Evolutionary conservation across 2,888 invertebrate species (phyloP).

Genomic region (Parascotia fuliginaria): DNA sequence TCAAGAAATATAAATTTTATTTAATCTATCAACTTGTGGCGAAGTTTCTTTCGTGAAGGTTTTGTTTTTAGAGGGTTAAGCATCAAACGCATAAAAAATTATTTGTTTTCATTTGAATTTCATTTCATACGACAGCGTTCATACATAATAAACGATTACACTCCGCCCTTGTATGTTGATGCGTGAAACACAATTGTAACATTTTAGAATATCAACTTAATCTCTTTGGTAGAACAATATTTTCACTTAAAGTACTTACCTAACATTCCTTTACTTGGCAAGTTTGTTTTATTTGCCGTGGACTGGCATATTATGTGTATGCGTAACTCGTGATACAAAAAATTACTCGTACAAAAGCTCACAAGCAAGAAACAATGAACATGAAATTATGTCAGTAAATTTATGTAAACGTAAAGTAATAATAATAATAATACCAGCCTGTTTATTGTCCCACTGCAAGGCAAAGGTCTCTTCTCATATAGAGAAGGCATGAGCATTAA

Average conservation of each 20-base stretch:
- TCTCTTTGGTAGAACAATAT: constrained; percentile 2
- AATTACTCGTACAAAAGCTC: too few species aligned
- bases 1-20: neutral
- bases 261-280: neutral
- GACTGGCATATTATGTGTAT: too few species aligned
- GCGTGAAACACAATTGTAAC: constrained; percentile 13
- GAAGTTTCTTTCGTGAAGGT: neutral
- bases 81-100: constrained; percentile 74
- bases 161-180: constrained; percentile 18
- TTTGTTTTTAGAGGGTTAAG: constrained; percentile 54
- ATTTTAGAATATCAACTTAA: constrained; percentile 11
- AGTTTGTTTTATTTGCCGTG: too few species aligned
- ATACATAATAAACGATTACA: constrained; percentile 71
- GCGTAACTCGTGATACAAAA: too few species aligned
- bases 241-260: neutral
- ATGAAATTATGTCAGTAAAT: too few species aligned
- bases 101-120: constrained; percentile 78
- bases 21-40: neutral
- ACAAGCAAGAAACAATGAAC: too few species aligned
- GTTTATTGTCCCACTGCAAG: too few species aligned
- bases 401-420: too few species aligned
- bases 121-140: constrained; percentile 63
- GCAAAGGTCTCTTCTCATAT: too few species aligned
- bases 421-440: too few species aligned
- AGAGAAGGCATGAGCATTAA: too few species aligned